Conservation (phyloP, 2,113 vertebrate species). For the Larimichthys crocea region DNA sequence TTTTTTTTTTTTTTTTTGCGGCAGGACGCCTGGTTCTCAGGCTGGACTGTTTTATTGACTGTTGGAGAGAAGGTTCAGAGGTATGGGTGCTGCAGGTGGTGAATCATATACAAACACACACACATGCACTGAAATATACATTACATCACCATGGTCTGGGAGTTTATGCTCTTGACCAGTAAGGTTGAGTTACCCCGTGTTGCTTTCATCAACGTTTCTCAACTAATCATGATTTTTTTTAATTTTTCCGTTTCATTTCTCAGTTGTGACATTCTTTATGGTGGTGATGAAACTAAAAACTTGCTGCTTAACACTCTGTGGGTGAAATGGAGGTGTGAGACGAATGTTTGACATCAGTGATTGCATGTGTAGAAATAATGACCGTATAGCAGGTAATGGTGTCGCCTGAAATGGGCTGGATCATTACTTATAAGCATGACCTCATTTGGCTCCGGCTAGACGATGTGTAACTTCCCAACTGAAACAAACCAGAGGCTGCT, state of each 20-base stretch:
- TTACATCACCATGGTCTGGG: conserved; percentile 45
- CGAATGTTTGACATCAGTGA: conserved; percentile 18
- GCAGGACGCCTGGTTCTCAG: conserved; percentile 32
- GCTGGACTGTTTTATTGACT: conserved; percentile 62
- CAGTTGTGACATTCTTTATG: neutral
- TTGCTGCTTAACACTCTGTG: neutral
- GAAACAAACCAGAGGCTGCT: conserved; percentile 27
- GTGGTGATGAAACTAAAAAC: neutral
- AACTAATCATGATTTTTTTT: neutral
- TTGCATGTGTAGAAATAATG: conserved; percentile 34
- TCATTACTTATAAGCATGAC: conserved; percentile 58
- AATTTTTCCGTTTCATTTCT: neutral
- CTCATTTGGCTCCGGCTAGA: conserved; percentile 48
- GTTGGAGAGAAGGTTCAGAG: conserved; percentile 52
- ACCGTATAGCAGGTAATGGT: conserved; percentile 32
- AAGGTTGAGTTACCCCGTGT: conserved; percentile 16
- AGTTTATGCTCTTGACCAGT: conserved; percentile 1
- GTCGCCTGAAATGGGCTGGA: conserved; percentile 22
- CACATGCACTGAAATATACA: conserved; percentile 12
- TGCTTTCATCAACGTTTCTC: conserved; percentile 5
- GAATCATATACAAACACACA: conserved; percentile 22
- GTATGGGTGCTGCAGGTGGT: conserved; percentile 39
- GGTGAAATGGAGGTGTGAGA: neutral
- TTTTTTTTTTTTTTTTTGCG: conserved; percentile 39
- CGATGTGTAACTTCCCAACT: conserved; percentile 16